Evolutionary conservation across 2,888 invertebrate species (phyloP).

Genomic region (Drosophila atripex): DNA sequence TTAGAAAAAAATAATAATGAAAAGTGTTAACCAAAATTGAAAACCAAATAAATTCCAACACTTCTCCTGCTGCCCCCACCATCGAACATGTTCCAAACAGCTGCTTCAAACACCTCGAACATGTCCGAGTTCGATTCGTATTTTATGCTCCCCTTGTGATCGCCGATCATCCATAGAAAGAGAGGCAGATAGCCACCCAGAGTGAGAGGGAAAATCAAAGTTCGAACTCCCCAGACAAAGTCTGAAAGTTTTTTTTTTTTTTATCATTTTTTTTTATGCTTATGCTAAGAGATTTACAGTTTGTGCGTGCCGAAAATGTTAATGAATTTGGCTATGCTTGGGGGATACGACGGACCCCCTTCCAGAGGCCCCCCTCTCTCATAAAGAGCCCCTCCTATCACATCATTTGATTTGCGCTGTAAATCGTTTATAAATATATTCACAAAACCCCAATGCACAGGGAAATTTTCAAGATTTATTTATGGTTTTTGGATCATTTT

Average conservation of each 20-base stretch:
- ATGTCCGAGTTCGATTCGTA: not conserved
- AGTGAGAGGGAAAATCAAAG: slow-evolving; percentile 1
- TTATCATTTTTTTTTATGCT: slow-evolving; percentile 49
- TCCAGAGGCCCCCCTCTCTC: not conserved
- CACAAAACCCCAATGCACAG: slow-evolving; percentile 18
- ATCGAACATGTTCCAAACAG: slow-evolving; percentile 2
- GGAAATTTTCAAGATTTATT: not conserved
- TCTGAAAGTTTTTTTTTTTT: slow-evolving; percentile 6
- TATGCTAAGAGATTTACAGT: slow-evolving; percentile 78
- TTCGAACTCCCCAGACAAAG: slow-evolving; percentile 3
- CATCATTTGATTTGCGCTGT: slow-evolving; percentile 62
- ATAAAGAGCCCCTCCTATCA: slow-evolving; percentile 8
- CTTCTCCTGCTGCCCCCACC: slow-evolving; percentile 11
- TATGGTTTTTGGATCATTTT: not conserved
- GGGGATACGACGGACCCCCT: not conserved
- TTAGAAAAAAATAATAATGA: slow-evolving; percentile 25
- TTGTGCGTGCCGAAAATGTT: slow-evolving; percentile 76
- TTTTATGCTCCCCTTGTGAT: slow-evolving; percentile 13
- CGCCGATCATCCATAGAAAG: slow-evolving; percentile 12
- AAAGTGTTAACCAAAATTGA: slow-evolving; percentile 20
- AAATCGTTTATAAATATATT: slow-evolving; percentile 50
- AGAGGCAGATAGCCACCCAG: not conserved
- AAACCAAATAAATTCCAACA: slow-evolving; percentile 16
- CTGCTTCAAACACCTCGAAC: slow-evolving; percentile 5
- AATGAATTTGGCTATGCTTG: slow-evolving; percentile 71